Evolutionary conservation across 53 echinoderm and acorn worm species (phyloP), one percentile per base, ranked within the genome.

Genomic region (Holothuria scabra): DNA sequence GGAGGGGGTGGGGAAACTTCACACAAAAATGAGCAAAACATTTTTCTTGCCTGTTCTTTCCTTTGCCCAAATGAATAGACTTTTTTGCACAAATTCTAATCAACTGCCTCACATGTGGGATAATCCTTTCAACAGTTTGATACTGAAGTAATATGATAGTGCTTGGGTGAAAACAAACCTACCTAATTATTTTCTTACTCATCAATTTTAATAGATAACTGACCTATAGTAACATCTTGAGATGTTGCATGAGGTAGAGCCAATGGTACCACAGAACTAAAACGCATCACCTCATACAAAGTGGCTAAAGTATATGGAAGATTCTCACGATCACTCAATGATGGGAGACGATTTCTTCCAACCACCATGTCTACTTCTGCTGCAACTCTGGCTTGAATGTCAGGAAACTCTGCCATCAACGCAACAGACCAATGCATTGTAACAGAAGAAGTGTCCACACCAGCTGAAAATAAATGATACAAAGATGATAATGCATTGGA

Each of bases 211-310:
- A 52, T 16, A 16, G 18, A 52, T 52, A 28, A 30, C 64, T 28
- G 12, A 28, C 30, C 69, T 67, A 72, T 72, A 25, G 46, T 35
- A 3, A 90, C 90, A 38, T 93, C 88, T 37, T 81, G 85, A 14
- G 93, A 90, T 11, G 93, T 87, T 66, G 89, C 89, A 59, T 93
- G 93, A 24, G 93, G 93, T 24, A 93, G 87, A 65, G 90, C 87
- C 37, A 93, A 76, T 30, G 79, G 70, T 35, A 87, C 79, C 46
- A 89, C 44, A 16, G 93, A 90, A 85, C 93, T 90, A 57, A 84
- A 93, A 38, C 93, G 55, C 87, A 87, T 80, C 21, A 93, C 87
- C 85, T 93, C 93, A 81, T 90, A 81, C n/a, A 93, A 72, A 55
- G 92, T 91, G 6, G 88, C 88, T 44, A 48, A 46, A 8, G 71